Base-by-base conservation (phyloP, 2,113 vertebrate genomes). In the Addax nasomaculatus region DNA sequence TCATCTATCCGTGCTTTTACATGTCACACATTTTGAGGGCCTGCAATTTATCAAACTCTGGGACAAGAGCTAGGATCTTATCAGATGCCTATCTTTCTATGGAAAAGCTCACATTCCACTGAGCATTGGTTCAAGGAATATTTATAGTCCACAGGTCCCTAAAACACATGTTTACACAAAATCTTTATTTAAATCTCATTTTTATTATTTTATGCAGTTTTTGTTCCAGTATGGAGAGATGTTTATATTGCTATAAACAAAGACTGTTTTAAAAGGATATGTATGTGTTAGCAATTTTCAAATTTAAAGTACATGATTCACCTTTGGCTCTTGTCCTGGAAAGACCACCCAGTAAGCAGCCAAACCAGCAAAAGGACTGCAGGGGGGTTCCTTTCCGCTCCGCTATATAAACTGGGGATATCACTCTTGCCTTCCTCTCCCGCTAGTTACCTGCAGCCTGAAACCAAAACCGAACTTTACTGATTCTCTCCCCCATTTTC, bases 211-310 rank as follows among this genome's bases (percentile, higher is more conserved):
- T 87, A 92, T 27, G 36, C 73, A 83, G 43, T n/a, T 98, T 97
- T 92, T 60, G 80, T 95, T 45, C 93, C 51, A 76, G 33, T 67
- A 47, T 19, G 55, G 81, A 93, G 16, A 89, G 89, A 84, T 76
- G 55, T 91, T 96, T 96, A 95, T 49, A 73, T 27, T 51, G 21
- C 47, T 92, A 70, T 80, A 87, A 87, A 97, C 73, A 64, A 97
- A 86, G 84, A 67, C 11, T 33, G 4, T 67, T 92, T 89, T 93
- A 93, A 93, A 87, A 97, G 87, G 30, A 78, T 39, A 57, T 81
- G 57, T 93, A 86, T 92, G 83, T 96, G 96, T 83, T 86, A 93
- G 73, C 90, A 97, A 97, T 97, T 98, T 97, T 93, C 94, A 92
- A 90, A 97, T 96, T 95, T 97, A 96, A 96, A 36, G 49, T 81